Conservation (phyloP, 2,888 invertebrate species). For the Lathronympha strigana region DNA sequence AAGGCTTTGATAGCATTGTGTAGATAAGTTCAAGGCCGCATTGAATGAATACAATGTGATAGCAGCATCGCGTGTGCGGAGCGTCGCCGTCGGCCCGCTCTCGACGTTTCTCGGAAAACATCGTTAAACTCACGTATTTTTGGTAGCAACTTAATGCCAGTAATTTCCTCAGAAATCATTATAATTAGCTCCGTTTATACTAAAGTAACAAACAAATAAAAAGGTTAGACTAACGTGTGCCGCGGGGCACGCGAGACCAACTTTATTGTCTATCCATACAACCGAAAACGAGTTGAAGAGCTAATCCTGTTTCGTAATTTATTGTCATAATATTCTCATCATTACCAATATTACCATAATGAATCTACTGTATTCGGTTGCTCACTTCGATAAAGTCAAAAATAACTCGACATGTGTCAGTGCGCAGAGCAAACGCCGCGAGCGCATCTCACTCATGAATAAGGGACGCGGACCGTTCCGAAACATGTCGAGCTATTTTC, state of each 20-base stretch:
- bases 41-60: conserved; percentile 52
- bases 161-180: conserved; percentile 82
- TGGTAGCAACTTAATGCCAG: conserved; percentile 84
- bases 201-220: conserved; percentile 83
- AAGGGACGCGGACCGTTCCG: no score
- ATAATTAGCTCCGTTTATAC: conserved; percentile 82
- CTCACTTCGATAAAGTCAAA: no score
- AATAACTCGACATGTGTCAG: no score
- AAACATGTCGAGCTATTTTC: no score
- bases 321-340: not conserved
- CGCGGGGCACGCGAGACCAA: conserved; percentile 58
- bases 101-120: conserved; percentile 79
- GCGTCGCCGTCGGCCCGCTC: conserved; percentile 65
- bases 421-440: no score
- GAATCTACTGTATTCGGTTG: no score
- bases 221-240: conserved; percentile 67
- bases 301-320: conserved; percentile 10
- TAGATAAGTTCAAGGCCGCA: conserved; percentile 68
- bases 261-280: conserved; percentile 52
- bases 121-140: conserved; percentile 84
- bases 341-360: no score
- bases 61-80: conserved; percentile 61
- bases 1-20: conserved; percentile 34
- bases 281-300: conserved; percentile 31
- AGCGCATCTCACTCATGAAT: no score